Evolutionary conservation across 2,888 invertebrate species (phyloP).

Genomic region (Anoplius nigerrimus): DNA sequence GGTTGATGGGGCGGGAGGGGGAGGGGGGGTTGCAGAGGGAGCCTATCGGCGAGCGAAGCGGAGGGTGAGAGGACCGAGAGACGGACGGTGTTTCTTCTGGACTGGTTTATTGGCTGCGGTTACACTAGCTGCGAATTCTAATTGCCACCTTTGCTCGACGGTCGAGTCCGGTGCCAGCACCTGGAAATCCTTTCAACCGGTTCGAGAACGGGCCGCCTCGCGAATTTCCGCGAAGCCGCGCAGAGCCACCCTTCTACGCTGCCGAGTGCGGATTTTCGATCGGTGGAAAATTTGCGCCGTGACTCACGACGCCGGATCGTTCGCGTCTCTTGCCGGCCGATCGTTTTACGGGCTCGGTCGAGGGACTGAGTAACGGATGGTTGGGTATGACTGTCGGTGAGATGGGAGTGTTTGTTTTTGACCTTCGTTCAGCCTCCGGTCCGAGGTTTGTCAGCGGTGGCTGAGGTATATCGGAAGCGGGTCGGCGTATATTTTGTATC

Average conservation of each 20-base stretch:
- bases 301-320: too few relatives aligned
- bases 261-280: constrained; percentile 3
- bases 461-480: too few relatives aligned
- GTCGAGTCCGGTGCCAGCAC: constrained; percentile 23
- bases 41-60: constrained; percentile 11
- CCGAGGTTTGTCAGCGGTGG: too few relatives aligned
- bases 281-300: too few relatives aligned
- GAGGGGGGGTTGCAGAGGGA: constrained; percentile 21
- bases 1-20: constrained; percentile 17
- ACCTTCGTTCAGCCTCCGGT: too few relatives aligned
- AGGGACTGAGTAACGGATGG: too few relatives aligned
- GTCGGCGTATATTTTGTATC: too few relatives aligned
- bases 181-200: constrained; percentile 25
- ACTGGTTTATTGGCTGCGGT: constrained; percentile 35
- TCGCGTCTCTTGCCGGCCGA: too few relatives aligned
- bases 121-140: constrained; percentile 45
- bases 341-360: too few relatives aligned
- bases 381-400: too few relatives aligned
- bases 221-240: constrained; percentile 20
- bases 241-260: too few relatives aligned
- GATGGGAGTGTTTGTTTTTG: too few relatives aligned
- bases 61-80: background rate
- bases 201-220: constrained; percentile 30
- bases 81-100: constrained; percentile 1
- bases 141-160: constrained; percentile 39